Evolutionary conservation across 2,888 invertebrate genomes (phyloP).

Genomic region (Drosophila crucigera): DNA sequence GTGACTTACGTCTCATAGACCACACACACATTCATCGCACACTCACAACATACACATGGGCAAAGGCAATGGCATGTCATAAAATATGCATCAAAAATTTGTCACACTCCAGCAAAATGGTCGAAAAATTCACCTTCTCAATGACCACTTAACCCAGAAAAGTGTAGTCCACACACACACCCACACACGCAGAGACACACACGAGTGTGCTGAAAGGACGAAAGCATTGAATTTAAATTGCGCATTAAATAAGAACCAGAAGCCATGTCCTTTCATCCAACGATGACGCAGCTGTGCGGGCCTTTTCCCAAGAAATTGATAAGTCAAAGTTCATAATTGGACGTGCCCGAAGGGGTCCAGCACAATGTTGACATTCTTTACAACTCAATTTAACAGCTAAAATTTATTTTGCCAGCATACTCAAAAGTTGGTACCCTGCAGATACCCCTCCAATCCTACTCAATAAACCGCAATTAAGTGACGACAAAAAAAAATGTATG

Average conservation of each 20-base stretch:
- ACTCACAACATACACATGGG: conserved; percentile 7
- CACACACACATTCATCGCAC: conserved; percentile 3
- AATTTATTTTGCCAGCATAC: conserved; percentile 28
- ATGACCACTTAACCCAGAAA: conserved; percentile 76
- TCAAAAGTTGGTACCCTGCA: neutral
- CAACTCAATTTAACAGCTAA: conserved; percentile 38
- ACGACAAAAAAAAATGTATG: conserved; percentile 33
- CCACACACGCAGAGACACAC: conserved; percentile 8
- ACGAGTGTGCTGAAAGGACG: conserved; percentile 19
- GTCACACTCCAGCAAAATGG: conserved; percentile 69
- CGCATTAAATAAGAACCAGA: conserved; percentile 67
- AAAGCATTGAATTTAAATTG: conserved; percentile 77
- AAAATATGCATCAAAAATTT: conserved; percentile 77
- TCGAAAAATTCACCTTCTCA: conserved; percentile 71
- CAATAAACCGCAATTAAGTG: conserved; percentile 33
- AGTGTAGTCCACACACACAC: conserved; percentile 21
- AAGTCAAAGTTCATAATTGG: conserved; percentile 77
- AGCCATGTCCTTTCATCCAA: conserved; percentile 40
- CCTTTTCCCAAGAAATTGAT: conserved; percentile 69
- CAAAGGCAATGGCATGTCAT: conserved; percentile 42
- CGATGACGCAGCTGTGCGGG: conserved; percentile 41
- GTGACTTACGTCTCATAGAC: conserved; percentile 5
- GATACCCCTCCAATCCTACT: neutral
- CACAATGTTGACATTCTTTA: conserved; percentile 41
- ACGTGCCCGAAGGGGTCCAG: conserved; percentile 25